Evolutionary conservation across 2,888 invertebrate species (phyloP).

Genomic region (Sceliomorpha sp.): DNA sequence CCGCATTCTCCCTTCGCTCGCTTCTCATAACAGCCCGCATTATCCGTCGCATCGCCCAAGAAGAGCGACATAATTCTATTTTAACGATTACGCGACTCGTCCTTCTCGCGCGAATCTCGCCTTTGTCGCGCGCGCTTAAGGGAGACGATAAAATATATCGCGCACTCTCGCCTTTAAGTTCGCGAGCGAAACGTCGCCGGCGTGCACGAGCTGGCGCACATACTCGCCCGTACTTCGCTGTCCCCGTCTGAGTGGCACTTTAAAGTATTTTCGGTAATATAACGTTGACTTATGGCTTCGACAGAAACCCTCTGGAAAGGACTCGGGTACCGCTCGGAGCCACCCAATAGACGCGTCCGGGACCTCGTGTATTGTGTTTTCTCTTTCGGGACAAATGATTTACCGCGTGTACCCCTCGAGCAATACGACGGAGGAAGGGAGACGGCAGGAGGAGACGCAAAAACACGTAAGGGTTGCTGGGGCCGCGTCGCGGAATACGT

Average conservation of each 20-base stretch:
- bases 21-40: constrained; percentile 51
- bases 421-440: no score
- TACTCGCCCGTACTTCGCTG: constrained; percentile 42
- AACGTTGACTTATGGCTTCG: constrained; percentile 77
- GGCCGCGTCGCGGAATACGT: constrained; percentile 8
- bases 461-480: constrained; percentile 74
- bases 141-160: constrained; percentile 69
- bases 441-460: constrained; percentile 62
- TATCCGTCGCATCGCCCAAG: constrained; percentile 50
- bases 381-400: constrained; percentile 79
- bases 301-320: constrained; percentile 59
- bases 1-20: constrained; percentile 31
- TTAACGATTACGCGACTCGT: constrained; percentile 60
- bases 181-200: no score
- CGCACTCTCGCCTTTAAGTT: constrained; percentile 31
- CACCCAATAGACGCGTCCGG: constrained; percentile 34
- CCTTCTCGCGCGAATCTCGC: constrained; percentile 54
- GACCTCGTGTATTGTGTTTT: constrained; percentile 62
- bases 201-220: constrained; percentile 27
- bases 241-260: constrained; percentile 72
- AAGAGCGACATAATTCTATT: constrained; percentile 51
- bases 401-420: constrained; percentile 71
- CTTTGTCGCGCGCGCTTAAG: constrained; percentile 61
- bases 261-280: constrained; percentile 79
- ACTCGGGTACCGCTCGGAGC: constrained; percentile 21